phyloP scores from a whole-genome alignment of 2,113 vertebrate species.

The Microtus pennsylvanicus region DNA sequence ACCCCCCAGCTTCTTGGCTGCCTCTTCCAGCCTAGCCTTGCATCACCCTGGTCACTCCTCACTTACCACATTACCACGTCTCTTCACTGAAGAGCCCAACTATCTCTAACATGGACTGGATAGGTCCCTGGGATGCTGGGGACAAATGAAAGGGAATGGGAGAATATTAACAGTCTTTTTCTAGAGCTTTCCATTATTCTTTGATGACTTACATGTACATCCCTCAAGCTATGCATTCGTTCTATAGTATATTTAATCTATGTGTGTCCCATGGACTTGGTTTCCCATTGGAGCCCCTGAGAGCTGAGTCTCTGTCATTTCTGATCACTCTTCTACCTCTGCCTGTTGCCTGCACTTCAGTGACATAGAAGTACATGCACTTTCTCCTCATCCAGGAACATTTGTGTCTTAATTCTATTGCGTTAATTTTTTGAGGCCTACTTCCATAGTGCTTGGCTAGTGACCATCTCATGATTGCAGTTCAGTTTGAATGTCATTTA shows the following conservation, averaged over 20 bases:
- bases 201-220: slow-evolving; percentile 15
- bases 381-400: background rate
- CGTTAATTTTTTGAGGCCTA: background rate
- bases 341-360: background rate
- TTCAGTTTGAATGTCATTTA: background rate
- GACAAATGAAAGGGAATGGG: background rate
- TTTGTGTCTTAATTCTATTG: background rate
- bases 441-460: background rate
- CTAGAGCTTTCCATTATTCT: background rate
- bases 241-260: slow-evolving; percentile 4
- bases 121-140: background rate
- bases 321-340: background rate
- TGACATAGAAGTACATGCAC: background rate
- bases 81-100: background rate
- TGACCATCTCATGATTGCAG: slow-evolving; percentile 10
- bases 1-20: background rate
- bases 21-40: background rate
- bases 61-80: slow-evolving; percentile 3
- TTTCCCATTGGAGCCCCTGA: background rate
- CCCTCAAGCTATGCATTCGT: background rate
- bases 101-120: background rate
- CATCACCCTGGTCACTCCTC: slow-evolving; percentile 2
- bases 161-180: slow-evolving; percentile 10
- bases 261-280: background rate
- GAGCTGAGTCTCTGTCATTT: slow-evolving; percentile 6